phyloP scores from a whole-genome alignment of 2,888 invertebrate species.

The Orchesellides sinensis region DNA sequence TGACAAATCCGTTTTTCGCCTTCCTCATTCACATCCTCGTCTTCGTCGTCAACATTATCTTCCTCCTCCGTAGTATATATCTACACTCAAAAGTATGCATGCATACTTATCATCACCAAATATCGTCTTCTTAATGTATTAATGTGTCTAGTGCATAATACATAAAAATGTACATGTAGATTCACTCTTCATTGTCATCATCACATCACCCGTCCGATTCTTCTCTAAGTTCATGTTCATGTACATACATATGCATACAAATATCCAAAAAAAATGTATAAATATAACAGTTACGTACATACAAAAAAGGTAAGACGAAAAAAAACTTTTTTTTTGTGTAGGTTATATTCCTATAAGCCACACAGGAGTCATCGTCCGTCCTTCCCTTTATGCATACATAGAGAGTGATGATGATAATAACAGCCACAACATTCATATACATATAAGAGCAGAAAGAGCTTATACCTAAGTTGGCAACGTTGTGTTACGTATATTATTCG shows the following conservation, averaged over 20 bases:
- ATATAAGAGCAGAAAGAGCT: slow-evolving; percentile 16
- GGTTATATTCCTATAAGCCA: slow-evolving; percentile 40
- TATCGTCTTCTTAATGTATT: no score
- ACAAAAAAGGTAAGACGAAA: not conserved
- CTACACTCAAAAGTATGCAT: no score
- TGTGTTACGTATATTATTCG: slow-evolving; percentile 22
- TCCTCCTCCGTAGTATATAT: no score
- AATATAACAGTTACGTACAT: slow-evolving; percentile 22
- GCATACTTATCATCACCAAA: no score
- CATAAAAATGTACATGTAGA: not conserved
- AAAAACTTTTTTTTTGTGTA: no score
- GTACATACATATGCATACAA: slow-evolving; percentile 37
- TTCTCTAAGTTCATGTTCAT: slow-evolving; percentile 50
- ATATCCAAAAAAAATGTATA: slow-evolving; percentile 20
- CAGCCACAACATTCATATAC: slow-evolving; percentile 62
- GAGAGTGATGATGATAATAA: slow-evolving; percentile 38
- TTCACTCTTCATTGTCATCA: slow-evolving; percentile 33
- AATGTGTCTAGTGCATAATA: no score
- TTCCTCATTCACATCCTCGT: not conserved
- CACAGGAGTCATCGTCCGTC: slow-evolving; percentile 63
- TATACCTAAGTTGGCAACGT: slow-evolving; percentile 8
- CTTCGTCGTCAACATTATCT: not conserved
- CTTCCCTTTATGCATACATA: slow-evolving; percentile 56
- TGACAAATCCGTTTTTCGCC: not conserved
- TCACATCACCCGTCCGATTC: slow-evolving; percentile 21